Percentiles rank a stretch among this genome's conserved stretches.
phyloP scores from a whole-genome alignment of 2,113 vertebrate species.

The Semnornis frantzii region DNA sequence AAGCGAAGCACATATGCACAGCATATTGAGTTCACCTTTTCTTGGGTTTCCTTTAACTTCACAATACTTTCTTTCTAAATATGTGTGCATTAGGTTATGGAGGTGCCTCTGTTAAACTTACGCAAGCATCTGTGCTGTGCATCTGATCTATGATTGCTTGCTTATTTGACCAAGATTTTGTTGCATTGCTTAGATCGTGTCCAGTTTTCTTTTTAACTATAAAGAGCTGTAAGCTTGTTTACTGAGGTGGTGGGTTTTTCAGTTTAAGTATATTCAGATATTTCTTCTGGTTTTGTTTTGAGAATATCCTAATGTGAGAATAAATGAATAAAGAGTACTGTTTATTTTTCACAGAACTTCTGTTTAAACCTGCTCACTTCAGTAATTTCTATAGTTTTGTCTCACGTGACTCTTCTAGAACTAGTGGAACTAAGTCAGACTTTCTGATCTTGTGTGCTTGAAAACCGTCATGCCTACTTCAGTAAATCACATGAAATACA shows the following conservation, averaged over 20 bases:
- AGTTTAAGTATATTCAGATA: constrained; percentile 45
- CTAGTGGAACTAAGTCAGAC: not conserved
- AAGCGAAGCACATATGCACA: not conserved
- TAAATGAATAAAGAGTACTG: not conserved
- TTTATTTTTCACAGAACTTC: not conserved
- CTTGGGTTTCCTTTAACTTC: not conserved
- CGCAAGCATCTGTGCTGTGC: constrained; percentile 33
- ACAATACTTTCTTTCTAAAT: not conserved
- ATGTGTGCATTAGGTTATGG: constrained; percentile 18
- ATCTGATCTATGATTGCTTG: constrained; percentile 9
- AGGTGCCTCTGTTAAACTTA: constrained; percentile 2
- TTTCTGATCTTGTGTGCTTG: not conserved
- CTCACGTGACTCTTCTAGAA: not conserved
- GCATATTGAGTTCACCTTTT: not conserved
- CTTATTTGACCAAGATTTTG: constrained; percentile 34
- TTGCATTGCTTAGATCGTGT: constrained; percentile 11
- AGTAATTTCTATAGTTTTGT: constrained; percentile 4
- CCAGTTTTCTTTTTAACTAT: constrained; percentile 3
- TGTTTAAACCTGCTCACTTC: not conserved
- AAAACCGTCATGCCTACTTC: not conserved
- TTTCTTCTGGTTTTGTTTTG: constrained; percentile 25
- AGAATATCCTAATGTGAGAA: not conserved
- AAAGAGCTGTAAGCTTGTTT: constrained; percentile 23
- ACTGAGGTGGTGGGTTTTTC: not conserved
- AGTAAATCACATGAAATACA: not conserved